Conservation (phyloP, 1,140 invertebrate genomes). For the Radopholus similis region DNA sequence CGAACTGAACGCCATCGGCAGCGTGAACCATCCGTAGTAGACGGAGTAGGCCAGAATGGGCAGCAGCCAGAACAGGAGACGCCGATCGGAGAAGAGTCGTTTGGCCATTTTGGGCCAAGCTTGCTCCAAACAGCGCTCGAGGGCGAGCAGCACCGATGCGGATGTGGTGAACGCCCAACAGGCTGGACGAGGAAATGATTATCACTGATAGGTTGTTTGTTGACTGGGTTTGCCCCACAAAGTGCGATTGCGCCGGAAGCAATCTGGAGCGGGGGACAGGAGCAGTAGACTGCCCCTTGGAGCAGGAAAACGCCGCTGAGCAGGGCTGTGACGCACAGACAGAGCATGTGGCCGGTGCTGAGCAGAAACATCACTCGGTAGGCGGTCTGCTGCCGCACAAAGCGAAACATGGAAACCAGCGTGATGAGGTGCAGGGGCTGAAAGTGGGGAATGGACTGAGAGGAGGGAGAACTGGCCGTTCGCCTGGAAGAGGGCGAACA, state of each 20-base stretch:
- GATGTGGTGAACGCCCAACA: background rate
- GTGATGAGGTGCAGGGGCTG: background rate
- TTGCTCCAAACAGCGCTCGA: background rate
- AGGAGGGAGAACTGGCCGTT: background rate
- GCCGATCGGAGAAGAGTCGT: background rate
- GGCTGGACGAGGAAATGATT: too few species aligned
- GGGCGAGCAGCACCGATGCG: background rate
- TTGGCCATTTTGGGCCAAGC: background rate
- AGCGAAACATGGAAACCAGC: background rate
- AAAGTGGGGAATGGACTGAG: background rate
- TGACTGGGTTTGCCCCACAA: background rate
- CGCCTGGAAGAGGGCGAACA: background rate
- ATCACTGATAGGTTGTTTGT: too few species aligned
- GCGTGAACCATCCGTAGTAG: slow-evolving; percentile 3
- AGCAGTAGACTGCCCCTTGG: background rate
- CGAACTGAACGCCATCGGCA: background rate
- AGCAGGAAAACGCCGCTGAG: background rate
- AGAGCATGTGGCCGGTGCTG: background rate
- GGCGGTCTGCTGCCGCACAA: background rate
- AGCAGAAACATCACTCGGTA: background rate
- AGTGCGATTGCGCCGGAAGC: background rate
- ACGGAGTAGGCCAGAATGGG: background rate
- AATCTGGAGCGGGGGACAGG: background rate
- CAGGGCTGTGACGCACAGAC: background rate
- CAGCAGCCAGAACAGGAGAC: background rate